These are phyloP conservation scores for Blera fallax DNA, from an alignment of 2,888 invertebrate species.

Conservation along the genomic window DNA sequence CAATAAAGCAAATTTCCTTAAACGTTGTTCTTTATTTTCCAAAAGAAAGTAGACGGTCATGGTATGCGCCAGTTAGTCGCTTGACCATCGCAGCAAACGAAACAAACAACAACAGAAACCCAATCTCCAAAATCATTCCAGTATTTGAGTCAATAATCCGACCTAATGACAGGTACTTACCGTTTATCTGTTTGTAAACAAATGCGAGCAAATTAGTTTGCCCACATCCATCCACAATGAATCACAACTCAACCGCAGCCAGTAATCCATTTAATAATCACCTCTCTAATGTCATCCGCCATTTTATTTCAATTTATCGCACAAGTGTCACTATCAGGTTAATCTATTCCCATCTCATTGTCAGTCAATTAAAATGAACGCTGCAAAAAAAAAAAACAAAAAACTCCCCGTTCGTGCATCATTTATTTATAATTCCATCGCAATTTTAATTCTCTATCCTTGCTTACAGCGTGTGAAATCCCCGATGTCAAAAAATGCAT, in stretches of 20 bases:
- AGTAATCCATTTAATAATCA: too few species aligned
- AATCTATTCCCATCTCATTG: neutral
- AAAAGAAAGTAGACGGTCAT: too few species aligned
- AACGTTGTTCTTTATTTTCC: too few species aligned
- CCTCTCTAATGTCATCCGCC: neutral
- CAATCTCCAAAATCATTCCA: neutral
- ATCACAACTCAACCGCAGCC: neutral
- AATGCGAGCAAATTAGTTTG: neutral
- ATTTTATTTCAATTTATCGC: neutral
- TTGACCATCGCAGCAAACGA: too few species aligned
- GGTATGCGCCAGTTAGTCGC: too few species aligned
- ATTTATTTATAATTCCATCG: neutral
- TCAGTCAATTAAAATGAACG: neutral
- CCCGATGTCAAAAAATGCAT: neutral
- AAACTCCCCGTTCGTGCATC: neutral
- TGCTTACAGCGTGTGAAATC: neutral
- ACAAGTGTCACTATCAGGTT: neutral
- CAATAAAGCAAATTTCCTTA: too few species aligned
- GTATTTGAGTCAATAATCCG: neutral
- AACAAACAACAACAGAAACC: too few species aligned
- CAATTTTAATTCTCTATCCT: neutral
- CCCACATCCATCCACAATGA: neutral
- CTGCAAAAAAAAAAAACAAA: too few species aligned
- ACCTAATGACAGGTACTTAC: neutral
- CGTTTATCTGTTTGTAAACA: neutral